Evolutionary conservation across 2,113 vertebrate genomes (phyloP).

Genomic region (Meriones unguiculatus): DNA sequence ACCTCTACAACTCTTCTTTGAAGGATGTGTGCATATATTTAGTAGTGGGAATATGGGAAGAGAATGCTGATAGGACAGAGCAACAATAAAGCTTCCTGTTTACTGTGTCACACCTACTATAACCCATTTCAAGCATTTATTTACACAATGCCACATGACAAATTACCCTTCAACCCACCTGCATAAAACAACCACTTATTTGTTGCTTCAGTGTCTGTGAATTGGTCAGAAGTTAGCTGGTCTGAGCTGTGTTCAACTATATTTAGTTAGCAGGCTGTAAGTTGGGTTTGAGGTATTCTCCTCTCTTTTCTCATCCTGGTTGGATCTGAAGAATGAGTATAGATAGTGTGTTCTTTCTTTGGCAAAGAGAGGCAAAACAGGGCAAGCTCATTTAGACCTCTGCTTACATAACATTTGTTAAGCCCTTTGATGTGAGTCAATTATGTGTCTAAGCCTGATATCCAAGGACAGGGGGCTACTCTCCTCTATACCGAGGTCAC

Average conservation of each 20-base stretch:
- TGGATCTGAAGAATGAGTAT: not conserved
- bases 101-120: not conserved
- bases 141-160: not conserved
- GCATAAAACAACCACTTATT: constrained; percentile 17
- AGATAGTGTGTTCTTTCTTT: not conserved
- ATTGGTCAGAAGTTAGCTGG: constrained; percentile 23
- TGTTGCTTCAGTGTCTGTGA: not conserved
- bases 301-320: not conserved
- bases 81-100: constrained; percentile 4
- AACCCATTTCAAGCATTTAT: not conserved
- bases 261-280: constrained; percentile 5
- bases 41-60: not conserved
- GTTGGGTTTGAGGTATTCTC: not conserved
- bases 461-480: not conserved
- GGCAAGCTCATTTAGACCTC: not conserved
- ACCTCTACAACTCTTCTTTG: constrained; percentile 46
- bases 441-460: constrained; percentile 5
- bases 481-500: not conserved
- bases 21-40: not conserved
- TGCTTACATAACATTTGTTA: not conserved
- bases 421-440: not conserved
- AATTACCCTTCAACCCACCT: not conserved
- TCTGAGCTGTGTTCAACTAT: not conserved
- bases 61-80: not conserved
- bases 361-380: not conserved